These are phyloP conservation scores for Leptatherina wallacei DNA, from an alignment of 2,797 vertebrate species.

Conservation along the genomic window DNA sequence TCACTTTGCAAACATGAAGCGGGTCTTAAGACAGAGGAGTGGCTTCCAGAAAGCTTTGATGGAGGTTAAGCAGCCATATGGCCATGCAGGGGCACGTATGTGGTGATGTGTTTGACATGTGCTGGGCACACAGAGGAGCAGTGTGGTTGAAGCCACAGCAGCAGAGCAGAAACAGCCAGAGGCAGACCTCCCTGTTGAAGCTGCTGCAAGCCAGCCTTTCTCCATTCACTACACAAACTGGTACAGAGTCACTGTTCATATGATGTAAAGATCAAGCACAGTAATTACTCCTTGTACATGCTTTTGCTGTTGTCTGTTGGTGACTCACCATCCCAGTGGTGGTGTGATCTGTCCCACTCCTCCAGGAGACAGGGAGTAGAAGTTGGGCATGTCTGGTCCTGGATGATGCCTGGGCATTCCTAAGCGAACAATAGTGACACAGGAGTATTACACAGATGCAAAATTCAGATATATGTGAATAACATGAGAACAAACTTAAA, in stretches of 20 bases:
- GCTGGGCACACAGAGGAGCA: constrained; percentile 64
- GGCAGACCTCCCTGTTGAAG: constrained; percentile 59
- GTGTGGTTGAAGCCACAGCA: constrained; percentile 55
- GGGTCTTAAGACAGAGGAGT: constrained; percentile 44
- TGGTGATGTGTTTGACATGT: constrained; percentile 75
- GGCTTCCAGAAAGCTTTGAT: constrained; percentile 67
- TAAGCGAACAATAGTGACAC: constrained; percentile 61
- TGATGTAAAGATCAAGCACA: constrained; percentile 22
- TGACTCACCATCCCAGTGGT: constrained; percentile 96
- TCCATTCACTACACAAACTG: constrained; percentile 22
- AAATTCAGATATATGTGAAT: neutral
- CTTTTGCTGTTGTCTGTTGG: constrained; percentile 26
- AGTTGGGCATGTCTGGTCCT: constrained; percentile 95
- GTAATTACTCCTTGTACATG: constrained; percentile 31
- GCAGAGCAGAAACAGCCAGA: constrained; percentile 59
- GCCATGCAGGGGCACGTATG: constrained; percentile 71
- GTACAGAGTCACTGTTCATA: constrained; percentile 21
- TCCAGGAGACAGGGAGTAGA: constrained; percentile 96
- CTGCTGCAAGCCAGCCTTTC: constrained; percentile 16
- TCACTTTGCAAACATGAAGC: constrained; percentile 24
- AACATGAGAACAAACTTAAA: too few species aligned
- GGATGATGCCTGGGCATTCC: constrained; percentile 96
- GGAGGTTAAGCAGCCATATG: constrained; percentile 68
- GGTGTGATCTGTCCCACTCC: constrained; percentile 97
- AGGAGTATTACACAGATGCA: constrained; percentile 8